Conservation (phyloP, 2,797 vertebrate genomes). For the Pseudochaenichthys georgianus region DNA sequence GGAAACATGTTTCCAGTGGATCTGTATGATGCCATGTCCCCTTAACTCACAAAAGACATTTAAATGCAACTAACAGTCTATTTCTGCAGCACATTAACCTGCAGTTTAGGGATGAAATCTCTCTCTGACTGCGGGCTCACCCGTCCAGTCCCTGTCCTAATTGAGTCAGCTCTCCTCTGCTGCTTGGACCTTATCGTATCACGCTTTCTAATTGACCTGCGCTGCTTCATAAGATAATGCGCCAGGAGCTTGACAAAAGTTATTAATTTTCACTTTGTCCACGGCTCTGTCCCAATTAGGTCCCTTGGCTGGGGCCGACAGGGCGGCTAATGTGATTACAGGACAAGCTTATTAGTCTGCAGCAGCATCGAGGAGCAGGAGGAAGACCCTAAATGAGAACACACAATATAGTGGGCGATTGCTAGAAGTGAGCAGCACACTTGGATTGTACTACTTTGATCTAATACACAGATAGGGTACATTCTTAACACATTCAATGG, state of each 20-base stretch:
- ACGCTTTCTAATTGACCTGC: slow-evolving; percentile 98
- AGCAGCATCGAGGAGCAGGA: slow-evolving; percentile 83
- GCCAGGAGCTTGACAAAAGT: slow-evolving; percentile 98
- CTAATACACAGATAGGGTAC: slow-evolving; percentile 12
- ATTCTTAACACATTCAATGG: background rate
- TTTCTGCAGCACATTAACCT: slow-evolving; percentile 77
- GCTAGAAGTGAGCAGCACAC: slow-evolving; percentile 59
- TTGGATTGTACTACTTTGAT: slow-evolving; percentile 41
- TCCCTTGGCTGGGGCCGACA: slow-evolving; percentile 94
- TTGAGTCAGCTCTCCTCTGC: slow-evolving; percentile 97
- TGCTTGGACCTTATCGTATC: slow-evolving; percentile 97
- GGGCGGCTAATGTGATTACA: slow-evolving; percentile 96
- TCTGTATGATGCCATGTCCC: slow-evolving; percentile 64
- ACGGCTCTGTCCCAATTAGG: slow-evolving; percentile 99
- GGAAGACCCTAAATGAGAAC: slow-evolving; percentile 75
- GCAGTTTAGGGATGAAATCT: slow-evolving; percentile 80
- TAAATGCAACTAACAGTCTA: slow-evolving; percentile 67
- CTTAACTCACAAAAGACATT: slow-evolving; percentile 64
- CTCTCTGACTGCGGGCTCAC: slow-evolving; percentile 64
- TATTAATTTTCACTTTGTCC: slow-evolving; percentile 99
- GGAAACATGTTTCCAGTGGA: slow-evolving; percentile 59
- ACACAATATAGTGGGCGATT: slow-evolving; percentile 72
- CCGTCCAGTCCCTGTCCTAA: slow-evolving; percentile 87
- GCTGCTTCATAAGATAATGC: slow-evolving; percentile 96
- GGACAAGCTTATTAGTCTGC: slow-evolving; percentile 97